Percentiles rank a stretch among this genome's conserved stretches.
Evolutionary conservation across 2,113 vertebrate genomes (phyloP).

Genomic region (Mungos mungo): DNA sequence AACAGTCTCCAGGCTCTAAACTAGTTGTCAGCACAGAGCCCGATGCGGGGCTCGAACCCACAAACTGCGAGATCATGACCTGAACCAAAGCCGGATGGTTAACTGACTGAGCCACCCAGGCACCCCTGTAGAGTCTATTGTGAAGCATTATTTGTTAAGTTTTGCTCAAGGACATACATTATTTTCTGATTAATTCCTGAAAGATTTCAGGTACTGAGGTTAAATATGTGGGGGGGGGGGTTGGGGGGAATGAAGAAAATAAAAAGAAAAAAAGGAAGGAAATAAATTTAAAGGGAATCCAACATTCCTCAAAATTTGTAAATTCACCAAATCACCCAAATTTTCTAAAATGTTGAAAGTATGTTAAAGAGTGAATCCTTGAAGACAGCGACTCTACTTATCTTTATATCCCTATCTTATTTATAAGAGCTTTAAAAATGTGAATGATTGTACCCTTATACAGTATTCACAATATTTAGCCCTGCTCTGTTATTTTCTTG

Average conservation of each 20-base stretch:
- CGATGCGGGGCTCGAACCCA: no score
- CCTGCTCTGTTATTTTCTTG: neutral
- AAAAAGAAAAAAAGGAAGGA: neutral
- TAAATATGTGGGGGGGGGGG: neutral
- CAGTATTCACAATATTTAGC: neutral
- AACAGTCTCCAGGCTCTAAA: no score
- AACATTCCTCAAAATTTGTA: neutral
- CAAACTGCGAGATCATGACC: no score
- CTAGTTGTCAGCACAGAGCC: no score
- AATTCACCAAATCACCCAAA: neutral
- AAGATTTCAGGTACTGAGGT: neutral
- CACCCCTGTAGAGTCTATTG: neutral
- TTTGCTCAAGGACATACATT: neutral
- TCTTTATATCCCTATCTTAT: neutral
- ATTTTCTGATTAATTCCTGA: slow-evolving; percentile 43
- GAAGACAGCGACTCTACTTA: neutral
- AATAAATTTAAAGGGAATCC: neutral
- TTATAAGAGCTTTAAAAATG: neutral
- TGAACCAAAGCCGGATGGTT: no score
- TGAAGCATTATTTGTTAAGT: slow-evolving; percentile 14
- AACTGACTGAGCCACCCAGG: no score
- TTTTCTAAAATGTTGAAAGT: neutral
- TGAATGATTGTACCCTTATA: neutral
- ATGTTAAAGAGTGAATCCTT: neutral
- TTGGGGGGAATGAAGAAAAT: neutral